Base-by-base conservation (phyloP, 2,888 invertebrate species). In the Eupithecia inturbata region DNA sequence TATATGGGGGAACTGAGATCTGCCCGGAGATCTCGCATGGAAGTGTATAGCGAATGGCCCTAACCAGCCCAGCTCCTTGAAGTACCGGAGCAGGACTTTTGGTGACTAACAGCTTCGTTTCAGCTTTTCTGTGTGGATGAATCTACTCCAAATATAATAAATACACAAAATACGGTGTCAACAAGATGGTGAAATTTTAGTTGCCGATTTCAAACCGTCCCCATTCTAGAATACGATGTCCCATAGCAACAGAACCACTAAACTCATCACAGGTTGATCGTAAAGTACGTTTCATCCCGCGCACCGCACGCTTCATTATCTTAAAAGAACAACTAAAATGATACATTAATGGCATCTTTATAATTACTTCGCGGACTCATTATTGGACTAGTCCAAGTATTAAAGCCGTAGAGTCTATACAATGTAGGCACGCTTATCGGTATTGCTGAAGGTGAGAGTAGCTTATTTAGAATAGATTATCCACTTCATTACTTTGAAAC, bases 331-430 rank as follows among this genome's bases (percentile, higher is more conserved):
- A 77, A 68, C 78, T 72, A 36, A 70, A 78, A 76, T 71, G 41
- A 64, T 19, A 39, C 16, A 70, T 74, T 78, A 75, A 74, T 77
- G 73, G 76, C 71, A 74, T 74, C 69, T 57, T 53, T 75, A 75
- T 80, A 78, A 80, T 78, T 75, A 78, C 72, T 77, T 77, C 39
- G 74, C 73, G 41, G 60, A 75, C 62, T 71, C 76, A 78, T 80
- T 78, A 78, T 63, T 75, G 75, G 71, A 73, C 71, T 78, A 74
- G n/a, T n/a, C n/a, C n/a, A n/a, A n/a, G 75, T 76, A 76, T 72
- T 62, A 74, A 67, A 70, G 76, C 74, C 75, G 78, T 71, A 69
- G 22, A 66, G 72, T 31, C 66, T 71, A 57, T 76, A 78, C 80
- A 78, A 72, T 77, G 78, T 79, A 60, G 45, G 28, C 7, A 10